Percentiles rank a stretch among this genome's conserved stretches.
Conservation (phyloP, 2,888 invertebrate species). For the Pyrocoelia pectoralis region DNA sequence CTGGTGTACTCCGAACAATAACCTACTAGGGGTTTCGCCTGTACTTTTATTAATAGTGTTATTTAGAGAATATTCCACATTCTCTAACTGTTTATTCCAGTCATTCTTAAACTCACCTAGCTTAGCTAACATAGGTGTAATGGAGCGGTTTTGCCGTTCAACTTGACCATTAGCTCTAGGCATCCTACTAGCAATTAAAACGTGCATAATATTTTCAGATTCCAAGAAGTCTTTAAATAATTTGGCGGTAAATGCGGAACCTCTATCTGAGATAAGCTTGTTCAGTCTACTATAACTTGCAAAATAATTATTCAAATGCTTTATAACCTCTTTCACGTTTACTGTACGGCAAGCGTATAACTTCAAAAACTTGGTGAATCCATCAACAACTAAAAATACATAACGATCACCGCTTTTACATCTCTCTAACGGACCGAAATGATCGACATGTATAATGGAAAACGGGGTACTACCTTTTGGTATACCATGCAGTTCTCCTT, state of each 20-base stretch:
- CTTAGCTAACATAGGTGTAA: slow-evolving; percentile 45
- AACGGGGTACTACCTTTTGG: slow-evolving; percentile 12
- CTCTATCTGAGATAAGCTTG: slow-evolving; percentile 44
- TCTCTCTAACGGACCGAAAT: slow-evolving; percentile 16
- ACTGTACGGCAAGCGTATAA: slow-evolving; percentile 9
- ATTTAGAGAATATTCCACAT: slow-evolving; percentile 40
- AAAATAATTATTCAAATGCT: slow-evolving; percentile 13
- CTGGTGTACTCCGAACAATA: slow-evolving; percentile 47
- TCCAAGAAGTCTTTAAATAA: slow-evolving; percentile 42
- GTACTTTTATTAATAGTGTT: slow-evolving; percentile 44
- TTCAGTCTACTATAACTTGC: slow-evolving; percentile 37
- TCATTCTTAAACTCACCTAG: slow-evolving; percentile 22
- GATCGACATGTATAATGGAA: slow-evolving; percentile 2
- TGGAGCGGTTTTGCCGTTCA: slow-evolving; percentile 40
- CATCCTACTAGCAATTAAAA: slow-evolving; percentile 43
- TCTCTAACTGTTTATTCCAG: slow-evolving; percentile 39
- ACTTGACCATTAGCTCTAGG: slow-evolving; percentile 50
- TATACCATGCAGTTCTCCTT: slow-evolving; percentile 8
- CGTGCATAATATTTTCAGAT: slow-evolving; percentile 38
- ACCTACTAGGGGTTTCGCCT: slow-evolving; percentile 44
- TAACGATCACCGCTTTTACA: background rate
- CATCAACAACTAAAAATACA: slow-evolving; percentile 19
- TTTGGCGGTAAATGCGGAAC: slow-evolving; percentile 44
- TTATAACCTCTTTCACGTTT: slow-evolving; percentile 7
- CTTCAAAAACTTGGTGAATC: slow-evolving; percentile 14